Evolutionary conservation across 2,113 vertebrate species (phyloP).

Genomic region (Oryctolagus cuniculus): mOryCun1.1 NC_091432.1:45052501-45053000

Average conservation of each 20-base stretch:
- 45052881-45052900: background rate
- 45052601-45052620: background rate
- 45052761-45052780: background rate
- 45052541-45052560: background rate
- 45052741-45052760: background rate
- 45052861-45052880: background rate
- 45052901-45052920: background rate
- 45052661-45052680: rapidly evolving
- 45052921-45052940: background rate
- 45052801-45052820: slow-evolving; percentile 1
- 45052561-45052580: background rate
- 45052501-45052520: background rate
- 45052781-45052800: background rate
- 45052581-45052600: background rate
- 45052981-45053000: background rate
- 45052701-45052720: background rate
- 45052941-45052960: background rate
- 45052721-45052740: background rate
- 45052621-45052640: background rate
- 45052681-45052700: background rate
- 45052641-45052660: background rate
- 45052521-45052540: background rate
- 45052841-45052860: background rate
- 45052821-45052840: background rate
- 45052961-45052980: background rate